A percentile compares a stretch with the other conserved stretches of the same genome.
Evolutionary conservation across 2,113 vertebrate species (phyloP).

Genomic region (Ceyx margarethae): DNA sequence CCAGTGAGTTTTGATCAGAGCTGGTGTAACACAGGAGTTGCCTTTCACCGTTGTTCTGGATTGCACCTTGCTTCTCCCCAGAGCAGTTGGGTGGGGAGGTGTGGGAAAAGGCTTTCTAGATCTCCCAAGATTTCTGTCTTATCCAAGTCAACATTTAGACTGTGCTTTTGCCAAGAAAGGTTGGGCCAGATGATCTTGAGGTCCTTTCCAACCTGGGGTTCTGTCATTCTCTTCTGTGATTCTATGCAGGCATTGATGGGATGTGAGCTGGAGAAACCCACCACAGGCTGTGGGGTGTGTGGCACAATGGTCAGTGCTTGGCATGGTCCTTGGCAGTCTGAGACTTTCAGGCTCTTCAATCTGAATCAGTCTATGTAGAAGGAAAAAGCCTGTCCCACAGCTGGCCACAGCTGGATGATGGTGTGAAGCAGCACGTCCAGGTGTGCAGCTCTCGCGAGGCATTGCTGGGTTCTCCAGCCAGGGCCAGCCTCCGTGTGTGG

Average conservation of each 20-base stretch:
- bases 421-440: background rate
- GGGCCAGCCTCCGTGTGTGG: background rate
- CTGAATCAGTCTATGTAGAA: no score
- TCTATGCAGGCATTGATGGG: background rate
- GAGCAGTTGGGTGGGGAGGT: accelerated
- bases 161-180: background rate
- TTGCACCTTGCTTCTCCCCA: accelerated
- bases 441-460: accelerated
- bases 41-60: accelerated
- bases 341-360: background rate
- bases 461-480: accelerated
- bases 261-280: accelerated
- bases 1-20: accelerated
- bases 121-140: background rate
- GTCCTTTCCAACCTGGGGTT: background rate
- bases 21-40: background rate
- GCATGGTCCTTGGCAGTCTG: accelerated
- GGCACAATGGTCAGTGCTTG: accelerated
- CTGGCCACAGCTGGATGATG: background rate
- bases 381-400: background rate
- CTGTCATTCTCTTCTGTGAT: background rate
- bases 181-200: background rate
- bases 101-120: accelerated
- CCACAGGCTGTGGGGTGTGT: accelerated
- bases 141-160: accelerated